These are phyloP conservation scores for Limnephilus marmoratus DNA, from an alignment of 2,888 invertebrate genomes.

Conservation along the genomic window DNA sequence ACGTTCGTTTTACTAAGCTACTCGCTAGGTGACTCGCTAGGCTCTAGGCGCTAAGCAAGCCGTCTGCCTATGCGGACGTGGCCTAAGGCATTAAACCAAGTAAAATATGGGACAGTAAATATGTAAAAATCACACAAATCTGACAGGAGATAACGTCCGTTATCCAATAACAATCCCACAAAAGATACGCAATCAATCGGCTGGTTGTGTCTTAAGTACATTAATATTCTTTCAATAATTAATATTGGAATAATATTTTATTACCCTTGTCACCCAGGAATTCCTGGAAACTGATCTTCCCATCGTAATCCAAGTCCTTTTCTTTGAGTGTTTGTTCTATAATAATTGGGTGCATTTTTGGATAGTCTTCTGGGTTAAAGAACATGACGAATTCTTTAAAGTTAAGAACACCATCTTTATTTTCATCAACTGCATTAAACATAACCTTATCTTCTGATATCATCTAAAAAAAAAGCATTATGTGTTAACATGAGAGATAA, in stretches of 20 bases:
- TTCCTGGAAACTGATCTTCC: slow-evolving; percentile 90
- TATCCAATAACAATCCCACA: too few relatives aligned
- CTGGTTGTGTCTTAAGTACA: not conserved
- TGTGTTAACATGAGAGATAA: slow-evolving; percentile 60
- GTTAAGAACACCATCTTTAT: slow-evolving; percentile 87
- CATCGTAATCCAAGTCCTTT: slow-evolving; percentile 91
- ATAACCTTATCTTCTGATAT: slow-evolving; percentile 89
- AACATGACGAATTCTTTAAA: slow-evolving; percentile 91
- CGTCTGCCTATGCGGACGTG: too few relatives aligned
- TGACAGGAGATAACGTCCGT: too few relatives aligned
- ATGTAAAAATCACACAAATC: too few relatives aligned
- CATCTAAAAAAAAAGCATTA: slow-evolving; percentile 72
- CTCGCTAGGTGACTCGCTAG: too few relatives aligned
- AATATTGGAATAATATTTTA: not conserved
- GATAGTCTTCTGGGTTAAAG: slow-evolving; percentile 95
- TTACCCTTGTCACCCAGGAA: slow-evolving; percentile 84
- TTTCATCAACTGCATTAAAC: slow-evolving; percentile 90
- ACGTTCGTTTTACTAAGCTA: too few relatives aligned
- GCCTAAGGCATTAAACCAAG: too few relatives aligned
- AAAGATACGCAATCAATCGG: too few relatives aligned
- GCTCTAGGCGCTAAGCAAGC: too few relatives aligned
- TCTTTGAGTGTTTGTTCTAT: slow-evolving; percentile 90
- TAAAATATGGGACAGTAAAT: too few relatives aligned
- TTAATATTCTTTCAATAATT: not conserved
- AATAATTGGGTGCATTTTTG: slow-evolving; percentile 88